Conservation (phyloP, 2,113 vertebrate genomes). For the Lampris incognitus region DNA sequence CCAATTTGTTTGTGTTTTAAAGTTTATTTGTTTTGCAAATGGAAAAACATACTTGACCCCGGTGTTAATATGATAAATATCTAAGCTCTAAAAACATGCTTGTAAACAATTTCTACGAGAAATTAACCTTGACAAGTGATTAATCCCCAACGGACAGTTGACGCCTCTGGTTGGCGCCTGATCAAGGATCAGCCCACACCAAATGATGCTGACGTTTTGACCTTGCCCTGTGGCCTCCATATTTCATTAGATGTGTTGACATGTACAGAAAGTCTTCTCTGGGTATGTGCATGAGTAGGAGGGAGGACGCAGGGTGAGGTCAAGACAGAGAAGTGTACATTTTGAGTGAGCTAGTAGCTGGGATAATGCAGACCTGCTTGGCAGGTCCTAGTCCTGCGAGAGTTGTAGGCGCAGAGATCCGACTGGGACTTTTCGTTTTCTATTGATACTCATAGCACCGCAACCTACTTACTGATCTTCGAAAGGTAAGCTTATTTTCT, state of each 20-base stretch:
- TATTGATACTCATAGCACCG: neutral
- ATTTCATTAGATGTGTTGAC: conserved; percentile 81
- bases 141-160: neutral
- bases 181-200: conserved; percentile 3
- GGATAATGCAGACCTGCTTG: neutral
- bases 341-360: neutral
- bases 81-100: too few relatives aligned
- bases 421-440: neutral
- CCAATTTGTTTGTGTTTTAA: too few relatives aligned
- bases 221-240: conserved; percentile 68
- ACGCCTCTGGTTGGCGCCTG: neutral
- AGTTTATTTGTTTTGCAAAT: too few relatives aligned
- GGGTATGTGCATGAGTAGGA: neutral
- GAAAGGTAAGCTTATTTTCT: conserved; percentile 46
- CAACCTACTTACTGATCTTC: conserved; percentile 1
- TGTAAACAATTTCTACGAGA: too few relatives aligned
- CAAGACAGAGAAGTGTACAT: neutral
- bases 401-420: neutral
- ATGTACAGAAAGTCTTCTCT: conserved; percentile 25
- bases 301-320: conserved; percentile 34
- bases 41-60: too few relatives aligned
- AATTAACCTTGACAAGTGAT: neutral
- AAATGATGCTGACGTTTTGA: conserved; percentile 20
- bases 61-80: too few relatives aligned
- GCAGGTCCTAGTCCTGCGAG: conserved; percentile 6